phyloP scores from a whole-genome alignment of 2,797 vertebrate species.

The Neopelma chrysocephalum region DNA sequence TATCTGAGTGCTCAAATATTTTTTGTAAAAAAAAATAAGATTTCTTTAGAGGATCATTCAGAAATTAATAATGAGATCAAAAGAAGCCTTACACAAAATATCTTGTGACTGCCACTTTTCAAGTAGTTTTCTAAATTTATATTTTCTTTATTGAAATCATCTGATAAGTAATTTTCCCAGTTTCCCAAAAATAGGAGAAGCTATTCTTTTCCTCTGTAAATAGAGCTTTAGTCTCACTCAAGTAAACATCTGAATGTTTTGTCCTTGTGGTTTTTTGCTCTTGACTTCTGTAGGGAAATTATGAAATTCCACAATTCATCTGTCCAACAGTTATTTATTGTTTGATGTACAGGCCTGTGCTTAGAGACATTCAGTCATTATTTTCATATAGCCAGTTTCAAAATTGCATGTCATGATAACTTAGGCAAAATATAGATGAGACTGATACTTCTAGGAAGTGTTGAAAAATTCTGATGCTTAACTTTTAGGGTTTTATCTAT shows the following conservation, averaged over 20 bases:
- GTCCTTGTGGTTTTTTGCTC: neutral
- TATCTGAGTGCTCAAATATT: neutral
- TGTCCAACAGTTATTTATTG: neutral
- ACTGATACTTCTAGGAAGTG: accelerated
- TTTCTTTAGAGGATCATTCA: neutral
- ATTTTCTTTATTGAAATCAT: conserved; percentile 22
- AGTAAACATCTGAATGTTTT: neutral
- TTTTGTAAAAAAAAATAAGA: neutral
- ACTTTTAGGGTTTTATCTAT: neutral
- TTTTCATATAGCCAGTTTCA: neutral
- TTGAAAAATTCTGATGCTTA: neutral
- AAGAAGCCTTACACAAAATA: neutral
- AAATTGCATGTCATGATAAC: neutral
- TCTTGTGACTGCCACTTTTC: neutral
- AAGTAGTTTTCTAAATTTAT: conserved; percentile 28
- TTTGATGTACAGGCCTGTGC: neutral
- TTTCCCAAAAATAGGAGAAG: conserved; percentile 22
- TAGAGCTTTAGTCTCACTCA: neutral
- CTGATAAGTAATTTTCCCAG: neutral
- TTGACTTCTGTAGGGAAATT: neutral
- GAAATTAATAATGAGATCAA: neutral
- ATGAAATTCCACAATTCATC: neutral
- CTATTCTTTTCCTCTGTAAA: conserved; percentile 4
- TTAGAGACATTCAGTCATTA: neutral
- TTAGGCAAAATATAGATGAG: neutral